These are phyloP conservation scores for Plusia festucae DNA, from an alignment of 2,888 invertebrate species.

Conservation along the genomic window DNA sequence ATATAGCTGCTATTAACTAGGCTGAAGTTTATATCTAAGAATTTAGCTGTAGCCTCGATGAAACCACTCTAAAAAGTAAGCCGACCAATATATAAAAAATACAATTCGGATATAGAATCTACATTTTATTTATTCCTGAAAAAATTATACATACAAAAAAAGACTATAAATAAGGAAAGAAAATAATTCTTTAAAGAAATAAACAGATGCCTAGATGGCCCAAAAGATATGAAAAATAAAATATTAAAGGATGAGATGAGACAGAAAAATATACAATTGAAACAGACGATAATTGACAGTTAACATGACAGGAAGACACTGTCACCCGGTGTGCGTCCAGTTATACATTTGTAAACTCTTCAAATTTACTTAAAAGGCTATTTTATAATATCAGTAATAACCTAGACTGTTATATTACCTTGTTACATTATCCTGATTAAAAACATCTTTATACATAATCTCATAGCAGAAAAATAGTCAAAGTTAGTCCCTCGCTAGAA, in stretches of 20 bases:
- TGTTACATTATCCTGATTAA: slow-evolving; percentile 1
- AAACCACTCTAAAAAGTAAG: too few species aligned
- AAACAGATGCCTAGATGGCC: background rate
- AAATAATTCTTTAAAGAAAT: background rate
- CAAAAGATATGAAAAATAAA: background rate
- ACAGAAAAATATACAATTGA: background rate
- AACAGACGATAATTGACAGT: background rate
- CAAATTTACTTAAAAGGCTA: background rate
- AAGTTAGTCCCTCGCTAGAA: background rate
- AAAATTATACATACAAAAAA: too few species aligned
- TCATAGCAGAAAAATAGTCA: background rate
- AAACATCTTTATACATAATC: background rate
- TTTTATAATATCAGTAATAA: background rate
- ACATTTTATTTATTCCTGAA: too few species aligned
- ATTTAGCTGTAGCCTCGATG: too few species aligned
- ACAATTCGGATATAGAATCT: too few species aligned
- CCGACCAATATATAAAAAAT: too few species aligned
- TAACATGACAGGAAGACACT: background rate
- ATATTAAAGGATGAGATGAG: background rate
- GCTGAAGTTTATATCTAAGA: too few species aligned
- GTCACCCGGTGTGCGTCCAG: background rate
- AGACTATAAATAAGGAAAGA: too few species aligned
- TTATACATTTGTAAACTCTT: background rate
- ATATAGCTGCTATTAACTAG: too few species aligned
- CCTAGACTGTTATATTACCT: too few species aligned